A percentile compares a stretch with the other conserved stretches of the same genome.
phyloP scores from a whole-genome alignment of 1,140 invertebrate genomes.

The Berghia stephanieae region DNA sequence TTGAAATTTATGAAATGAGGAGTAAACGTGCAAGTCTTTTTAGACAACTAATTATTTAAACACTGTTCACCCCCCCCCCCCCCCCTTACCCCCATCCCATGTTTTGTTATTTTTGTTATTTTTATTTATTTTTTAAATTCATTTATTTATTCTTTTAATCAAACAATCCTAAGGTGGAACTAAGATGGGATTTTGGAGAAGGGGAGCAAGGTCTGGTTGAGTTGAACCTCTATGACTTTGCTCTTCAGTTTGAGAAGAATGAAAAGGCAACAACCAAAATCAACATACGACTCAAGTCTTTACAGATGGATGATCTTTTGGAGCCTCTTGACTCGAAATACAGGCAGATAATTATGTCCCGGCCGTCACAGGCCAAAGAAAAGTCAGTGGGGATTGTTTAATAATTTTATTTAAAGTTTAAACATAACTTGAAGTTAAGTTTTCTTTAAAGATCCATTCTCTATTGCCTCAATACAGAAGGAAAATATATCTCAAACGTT shows the following conservation, averaged over 20 bases:
- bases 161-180: constrained; percentile 63
- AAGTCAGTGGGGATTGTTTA: background rate
- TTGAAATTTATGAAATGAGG: too few species aligned
- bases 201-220: constrained; percentile 72
- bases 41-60: too few species aligned
- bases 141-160: too few species aligned
- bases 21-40: too few species aligned
- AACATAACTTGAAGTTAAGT: too few species aligned
- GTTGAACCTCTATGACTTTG: constrained; percentile 83
- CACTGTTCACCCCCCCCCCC: too few species aligned
- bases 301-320: constrained; percentile 88
- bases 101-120: too few species aligned
- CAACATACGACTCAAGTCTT: constrained; percentile 79
- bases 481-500: too few species aligned
- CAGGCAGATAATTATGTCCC: constrained; percentile 78
- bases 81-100: too few species aligned
- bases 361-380: constrained; percentile 36
- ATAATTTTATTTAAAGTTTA: background rate
- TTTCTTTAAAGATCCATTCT: too few species aligned
- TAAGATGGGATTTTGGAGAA: constrained; percentile 63
- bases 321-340: constrained; percentile 80
- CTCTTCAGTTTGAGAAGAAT: constrained; percentile 77
- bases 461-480: too few species aligned
- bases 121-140: too few species aligned
- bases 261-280: constrained; percentile 76